phyloP scores from a whole-genome alignment of 2,888 invertebrate species.

The Glomeris marginata region DNA sequence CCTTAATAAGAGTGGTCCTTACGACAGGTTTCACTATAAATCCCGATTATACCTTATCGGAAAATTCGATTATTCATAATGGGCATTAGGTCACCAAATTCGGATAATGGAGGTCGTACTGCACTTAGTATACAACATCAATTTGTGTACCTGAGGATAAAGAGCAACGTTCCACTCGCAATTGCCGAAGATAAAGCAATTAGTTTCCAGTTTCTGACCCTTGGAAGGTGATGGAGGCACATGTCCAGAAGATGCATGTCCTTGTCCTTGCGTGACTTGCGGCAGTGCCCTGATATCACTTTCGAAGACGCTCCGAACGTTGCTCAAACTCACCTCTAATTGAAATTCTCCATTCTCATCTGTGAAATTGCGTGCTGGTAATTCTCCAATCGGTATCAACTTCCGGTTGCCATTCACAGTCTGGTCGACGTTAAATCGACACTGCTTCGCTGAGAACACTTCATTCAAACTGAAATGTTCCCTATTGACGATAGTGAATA shows the following conservation, averaged over 20 bases:
- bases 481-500: constrained; percentile 60
- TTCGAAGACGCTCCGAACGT: constrained; percentile 56
- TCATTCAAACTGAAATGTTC: constrained; percentile 72
- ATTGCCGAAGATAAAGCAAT: constrained; percentile 61
- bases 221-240: background rate
- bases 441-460: constrained; percentile 59
- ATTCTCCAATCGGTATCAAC: constrained; percentile 53
- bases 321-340: constrained; percentile 59
- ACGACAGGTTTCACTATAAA: too few relatives aligned
- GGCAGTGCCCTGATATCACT: constrained; percentile 40
- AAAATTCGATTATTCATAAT: too few relatives aligned
- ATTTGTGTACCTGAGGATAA: constrained; percentile 17
- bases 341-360: constrained; percentile 65
- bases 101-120: too few relatives aligned
- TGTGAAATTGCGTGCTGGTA: constrained; percentile 53
- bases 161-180: constrained; percentile 60
- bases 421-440: constrained; percentile 33
- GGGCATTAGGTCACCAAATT: too few relatives aligned
- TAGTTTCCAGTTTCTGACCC: constrained; percentile 38
- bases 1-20: too few relatives aligned
- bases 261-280: constrained; percentile 15
- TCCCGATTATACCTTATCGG: too few relatives aligned
- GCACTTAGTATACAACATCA: too few relatives aligned
- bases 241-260: background rate
- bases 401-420: constrained; percentile 55